phyloP scores from a whole-genome alignment of 2,797 vertebrate genomes.

The Basileuterus tristriatus region DNA sequence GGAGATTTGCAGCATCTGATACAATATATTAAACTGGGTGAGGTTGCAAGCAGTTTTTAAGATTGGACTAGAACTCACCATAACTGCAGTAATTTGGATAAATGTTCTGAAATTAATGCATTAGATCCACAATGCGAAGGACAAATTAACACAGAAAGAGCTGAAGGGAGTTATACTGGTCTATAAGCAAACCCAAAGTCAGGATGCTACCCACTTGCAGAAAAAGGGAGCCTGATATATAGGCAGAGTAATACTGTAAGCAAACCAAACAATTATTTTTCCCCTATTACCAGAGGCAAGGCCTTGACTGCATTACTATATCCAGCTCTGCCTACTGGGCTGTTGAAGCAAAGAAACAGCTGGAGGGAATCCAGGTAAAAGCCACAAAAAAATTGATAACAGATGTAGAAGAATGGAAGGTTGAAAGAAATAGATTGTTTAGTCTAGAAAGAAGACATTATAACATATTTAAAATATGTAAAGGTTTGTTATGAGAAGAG shows the following conservation, averaged over 20 bases:
- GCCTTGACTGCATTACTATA: not conserved
- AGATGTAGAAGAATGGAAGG: not conserved
- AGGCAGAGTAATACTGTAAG: not conserved
- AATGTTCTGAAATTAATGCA: not conserved
- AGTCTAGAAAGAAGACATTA: conserved; percentile 31
- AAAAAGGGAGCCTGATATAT: not conserved
- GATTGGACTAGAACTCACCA: not conserved
- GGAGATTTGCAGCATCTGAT: not conserved
- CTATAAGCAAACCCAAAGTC: not conserved
- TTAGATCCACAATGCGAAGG: not conserved
- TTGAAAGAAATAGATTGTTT: conserved; percentile 17
- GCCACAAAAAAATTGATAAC: conserved; percentile 4
- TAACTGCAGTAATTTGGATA: not conserved
- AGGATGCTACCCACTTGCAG: not conserved
- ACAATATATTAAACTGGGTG: not conserved
- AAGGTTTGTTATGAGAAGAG: not conserved
- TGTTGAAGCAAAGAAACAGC: not conserved
- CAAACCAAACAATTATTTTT: not conserved
- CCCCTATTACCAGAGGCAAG: not conserved
- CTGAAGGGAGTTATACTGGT: not conserved
- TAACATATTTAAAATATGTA: conserved; percentile 11
- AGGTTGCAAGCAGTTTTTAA: not conserved
- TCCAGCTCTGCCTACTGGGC: not conserved
- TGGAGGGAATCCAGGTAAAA: conserved; percentile 28
- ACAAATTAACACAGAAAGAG: not conserved